Percentiles rank a stretch among this genome's conserved stretches.
These are phyloP conservation scores for Cromileptes altivelis DNA, from an alignment of 2,113 vertebrate species.

Conservation along the genomic window DNA sequence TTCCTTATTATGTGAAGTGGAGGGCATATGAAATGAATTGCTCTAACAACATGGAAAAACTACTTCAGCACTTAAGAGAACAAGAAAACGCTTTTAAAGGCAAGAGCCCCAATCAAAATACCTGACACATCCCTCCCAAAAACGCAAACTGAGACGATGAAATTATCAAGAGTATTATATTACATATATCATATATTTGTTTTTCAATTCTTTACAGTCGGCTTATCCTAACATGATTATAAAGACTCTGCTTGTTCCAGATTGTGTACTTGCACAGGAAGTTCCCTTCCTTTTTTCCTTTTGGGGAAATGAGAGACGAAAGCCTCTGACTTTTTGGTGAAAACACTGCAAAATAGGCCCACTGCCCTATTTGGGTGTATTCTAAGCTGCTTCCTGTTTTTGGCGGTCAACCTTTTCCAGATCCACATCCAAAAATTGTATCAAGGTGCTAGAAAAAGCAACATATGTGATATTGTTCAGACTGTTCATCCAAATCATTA, in stretches of 20 bases:
- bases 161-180: too few relatives aligned
- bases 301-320: conserved; percentile 52
- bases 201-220: background rate
- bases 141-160: background rate
- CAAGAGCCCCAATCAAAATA: background rate
- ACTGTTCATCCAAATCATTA: background rate
- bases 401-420: conserved; percentile 11
- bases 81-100: background rate
- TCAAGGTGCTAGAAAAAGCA: background rate
- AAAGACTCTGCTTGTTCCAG: background rate
- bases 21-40: background rate
- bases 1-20: conserved; percentile 43
- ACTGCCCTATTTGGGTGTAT: conserved; percentile 53
- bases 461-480: background rate
- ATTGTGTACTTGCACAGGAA: conserved; percentile 17
- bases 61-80: background rate
- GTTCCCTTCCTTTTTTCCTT: conserved; percentile 26
- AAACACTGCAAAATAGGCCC: conserved; percentile 31
- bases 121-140: background rate
- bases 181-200: background rate
- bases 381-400: conserved; percentile 64
- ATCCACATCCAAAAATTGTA: conserved; percentile 4
- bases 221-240: background rate
- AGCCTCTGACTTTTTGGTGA: conserved; percentile 36
- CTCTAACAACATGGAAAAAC: background rate